phyloP scores from a whole-genome alignment of 2,797 vertebrate species.

The Lepidocolaptes lacrymiger region DNA sequence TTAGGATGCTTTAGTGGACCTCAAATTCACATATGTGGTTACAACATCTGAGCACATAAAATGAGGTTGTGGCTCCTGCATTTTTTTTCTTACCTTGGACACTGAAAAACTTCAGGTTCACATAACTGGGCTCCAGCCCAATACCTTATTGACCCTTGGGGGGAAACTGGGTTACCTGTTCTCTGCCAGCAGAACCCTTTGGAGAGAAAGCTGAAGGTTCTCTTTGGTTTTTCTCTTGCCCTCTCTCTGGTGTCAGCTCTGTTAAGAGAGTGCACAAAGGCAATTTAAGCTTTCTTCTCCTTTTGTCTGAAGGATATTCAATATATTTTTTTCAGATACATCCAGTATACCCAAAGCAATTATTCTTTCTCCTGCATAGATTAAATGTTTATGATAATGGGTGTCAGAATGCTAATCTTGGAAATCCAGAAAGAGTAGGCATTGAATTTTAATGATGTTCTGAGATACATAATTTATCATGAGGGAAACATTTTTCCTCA shows the following conservation, averaged over 20 bases:
- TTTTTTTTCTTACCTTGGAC: neutral
- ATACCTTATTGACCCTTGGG: neutral
- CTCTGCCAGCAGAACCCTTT: neutral
- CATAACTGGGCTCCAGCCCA: neutral
- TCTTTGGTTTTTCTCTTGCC: neutral
- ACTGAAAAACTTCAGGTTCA: neutral
- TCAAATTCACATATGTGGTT: neutral
- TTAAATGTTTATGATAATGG: conserved; percentile 32
- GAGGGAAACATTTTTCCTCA: neutral
- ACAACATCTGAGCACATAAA: neutral
- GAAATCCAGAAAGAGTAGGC: conserved; percentile 10
- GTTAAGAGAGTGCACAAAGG: neutral
- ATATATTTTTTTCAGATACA: neutral
- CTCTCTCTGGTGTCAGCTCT: neutral
- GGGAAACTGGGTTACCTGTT: neutral
- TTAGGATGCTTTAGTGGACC: neutral
- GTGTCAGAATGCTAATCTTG: conserved; percentile 39
- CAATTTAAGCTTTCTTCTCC: neutral
- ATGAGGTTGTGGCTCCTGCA: neutral
- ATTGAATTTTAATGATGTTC: conserved; percentile 32
- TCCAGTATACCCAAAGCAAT: neutral
- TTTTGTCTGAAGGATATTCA: conserved; percentile 14
- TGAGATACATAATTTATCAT: conserved; percentile 28
- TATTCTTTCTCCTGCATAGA: neutral
- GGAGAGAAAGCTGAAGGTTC: neutral